Percentiles rank a stretch among this genome's conserved stretches.
phyloP scores from a whole-genome alignment of 2,797 vertebrate genomes.

The Synanceia verrucosa region DNA sequence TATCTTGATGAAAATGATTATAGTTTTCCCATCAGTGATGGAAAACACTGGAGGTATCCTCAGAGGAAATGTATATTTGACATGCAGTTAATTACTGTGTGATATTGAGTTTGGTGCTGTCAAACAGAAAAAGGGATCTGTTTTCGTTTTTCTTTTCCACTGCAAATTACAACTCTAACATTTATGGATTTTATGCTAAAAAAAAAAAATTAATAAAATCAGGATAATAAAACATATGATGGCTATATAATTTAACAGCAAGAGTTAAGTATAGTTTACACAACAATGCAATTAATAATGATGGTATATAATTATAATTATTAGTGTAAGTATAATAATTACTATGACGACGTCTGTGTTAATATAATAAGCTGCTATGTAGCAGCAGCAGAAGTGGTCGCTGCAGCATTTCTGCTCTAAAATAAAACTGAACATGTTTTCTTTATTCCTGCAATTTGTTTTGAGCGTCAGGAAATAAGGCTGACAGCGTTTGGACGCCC shows the following conservation, averaged over 20 bases:
- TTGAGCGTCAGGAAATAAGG: slow-evolving; percentile 15
- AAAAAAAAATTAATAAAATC: background rate
- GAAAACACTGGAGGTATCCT: slow-evolving; percentile 19
- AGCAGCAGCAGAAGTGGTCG: slow-evolving; percentile 1
- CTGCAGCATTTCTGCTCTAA: slow-evolving; percentile 27
- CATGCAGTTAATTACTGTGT: background rate
- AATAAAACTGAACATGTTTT: slow-evolving; percentile 50
- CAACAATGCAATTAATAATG: no score
- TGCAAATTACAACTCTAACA: background rate
- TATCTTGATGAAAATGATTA: slow-evolving; percentile 41
- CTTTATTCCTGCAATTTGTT: slow-evolving; percentile 64
- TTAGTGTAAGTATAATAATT: background rate
- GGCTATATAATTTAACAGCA: background rate
- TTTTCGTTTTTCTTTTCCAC: background rate
- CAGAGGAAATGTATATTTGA: slow-evolving; percentile 10
- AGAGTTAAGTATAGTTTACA: background rate
- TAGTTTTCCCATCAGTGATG: slow-evolving; percentile 8
- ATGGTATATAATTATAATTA: background rate
- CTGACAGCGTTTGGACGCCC: slow-evolving; percentile 31
- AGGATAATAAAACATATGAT: background rate
- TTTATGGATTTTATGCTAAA: background rate
- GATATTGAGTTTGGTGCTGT: background rate
- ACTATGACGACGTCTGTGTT: background rate
- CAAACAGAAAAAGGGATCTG: background rate
- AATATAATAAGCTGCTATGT: background rate